Conservation (phyloP, 2,113 vertebrate genomes). For the Microcebus ravelobensis region DNA sequence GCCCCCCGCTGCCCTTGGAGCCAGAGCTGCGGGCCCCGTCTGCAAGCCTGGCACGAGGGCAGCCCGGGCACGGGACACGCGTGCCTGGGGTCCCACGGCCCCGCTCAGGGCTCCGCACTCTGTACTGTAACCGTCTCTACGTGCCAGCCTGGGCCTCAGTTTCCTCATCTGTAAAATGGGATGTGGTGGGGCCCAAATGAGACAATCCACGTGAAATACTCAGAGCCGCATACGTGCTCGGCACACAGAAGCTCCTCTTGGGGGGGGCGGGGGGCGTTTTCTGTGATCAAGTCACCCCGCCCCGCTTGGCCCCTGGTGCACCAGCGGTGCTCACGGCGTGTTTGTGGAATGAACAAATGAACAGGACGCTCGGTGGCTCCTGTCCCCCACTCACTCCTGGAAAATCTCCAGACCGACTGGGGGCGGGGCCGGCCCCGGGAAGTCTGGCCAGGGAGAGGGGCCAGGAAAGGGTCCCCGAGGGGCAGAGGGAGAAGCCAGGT, state of each 20-base stretch:
- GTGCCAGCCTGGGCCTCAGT: not conserved
- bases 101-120: fast-evolving
- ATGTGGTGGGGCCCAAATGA: not conserved
- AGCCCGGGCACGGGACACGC: fast-evolving
- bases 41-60: not conserved
- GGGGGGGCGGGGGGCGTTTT: not conserved
- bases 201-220: not conserved
- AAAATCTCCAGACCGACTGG: not conserved
- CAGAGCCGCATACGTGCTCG: fast-evolving
- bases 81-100: fast-evolving
- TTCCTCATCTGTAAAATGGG: not conserved
- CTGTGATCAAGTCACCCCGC: not conserved
- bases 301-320: not conserved
- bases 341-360: not conserved
- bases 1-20: too few species aligned
- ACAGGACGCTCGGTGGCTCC: not conserved
- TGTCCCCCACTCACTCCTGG: not conserved
- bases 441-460: not conserved
- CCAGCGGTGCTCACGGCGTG: not conserved
- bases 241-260: not conserved
- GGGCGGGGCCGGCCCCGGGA: not conserved
- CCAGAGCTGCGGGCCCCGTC: too few species aligned
- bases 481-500: not conserved
- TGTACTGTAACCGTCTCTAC: too few species aligned
- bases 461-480: too few species aligned